Percentiles rank a stretch among this genome's conserved stretches.
phyloP scores from a whole-genome alignment of 2,113 vertebrate species.

The Alethe diademata region DNA sequence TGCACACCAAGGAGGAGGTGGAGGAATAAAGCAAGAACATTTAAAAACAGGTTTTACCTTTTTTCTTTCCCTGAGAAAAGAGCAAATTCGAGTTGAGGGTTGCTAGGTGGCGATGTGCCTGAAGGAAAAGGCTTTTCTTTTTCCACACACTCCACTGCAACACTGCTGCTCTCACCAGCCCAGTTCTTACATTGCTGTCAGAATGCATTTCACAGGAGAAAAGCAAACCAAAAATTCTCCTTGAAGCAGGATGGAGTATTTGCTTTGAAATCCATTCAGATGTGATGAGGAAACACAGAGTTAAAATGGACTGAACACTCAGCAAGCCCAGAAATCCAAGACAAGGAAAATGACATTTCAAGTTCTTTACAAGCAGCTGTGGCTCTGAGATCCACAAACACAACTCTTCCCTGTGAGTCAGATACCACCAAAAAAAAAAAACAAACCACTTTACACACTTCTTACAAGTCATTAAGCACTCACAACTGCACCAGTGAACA shows the following conservation, averaged over 20 bases:
- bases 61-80: background rate
- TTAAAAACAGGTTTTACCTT: background rate
- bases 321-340: background rate
- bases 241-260: background rate
- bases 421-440: background rate
- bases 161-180: background rate
- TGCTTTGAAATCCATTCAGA: background rate
- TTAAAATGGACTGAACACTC: background rate
- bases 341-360: background rate
- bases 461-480: background rate
- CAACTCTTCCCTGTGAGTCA: background rate
- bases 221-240: background rate
- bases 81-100: background rate
- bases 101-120: slow-evolving; percentile 48
- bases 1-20: background rate
- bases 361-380: background rate
- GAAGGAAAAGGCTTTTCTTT: background rate
- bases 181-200: accelerated
- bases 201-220: background rate
- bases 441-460: background rate
- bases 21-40: background rate
- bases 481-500: background rate
- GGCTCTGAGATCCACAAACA: background rate
- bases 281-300: background rate
- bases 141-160: background rate